These are phyloP conservation scores for Carapus acus DNA, from an alignment of 2,797 vertebrate species.

Conservation along the genomic window DNA sequence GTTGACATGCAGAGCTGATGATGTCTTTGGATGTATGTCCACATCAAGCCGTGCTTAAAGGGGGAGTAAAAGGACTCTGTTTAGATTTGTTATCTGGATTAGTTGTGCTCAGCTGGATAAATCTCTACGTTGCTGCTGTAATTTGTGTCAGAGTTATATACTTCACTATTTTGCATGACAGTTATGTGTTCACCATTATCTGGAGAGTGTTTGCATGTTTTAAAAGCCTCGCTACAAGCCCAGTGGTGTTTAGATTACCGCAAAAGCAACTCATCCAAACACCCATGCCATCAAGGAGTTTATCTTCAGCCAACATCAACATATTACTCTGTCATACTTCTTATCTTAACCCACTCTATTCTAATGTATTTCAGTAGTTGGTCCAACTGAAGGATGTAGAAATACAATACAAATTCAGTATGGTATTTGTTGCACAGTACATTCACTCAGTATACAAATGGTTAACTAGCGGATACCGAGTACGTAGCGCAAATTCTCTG, in stretches of 20 bases:
- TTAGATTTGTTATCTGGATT: conserved; percentile 8
- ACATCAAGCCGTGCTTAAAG: conserved; percentile 1
- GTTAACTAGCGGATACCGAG: too few relatives aligned
- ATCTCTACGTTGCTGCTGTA: background rate
- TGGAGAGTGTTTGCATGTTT: background rate
- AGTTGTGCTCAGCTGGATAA: background rate
- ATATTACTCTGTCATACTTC: too few relatives aligned
- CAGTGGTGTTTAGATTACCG: background rate
- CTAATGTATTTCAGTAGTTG: too few relatives aligned
- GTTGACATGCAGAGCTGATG: conserved; percentile 2
- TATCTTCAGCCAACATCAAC: too few relatives aligned
- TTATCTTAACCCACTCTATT: too few relatives aligned
- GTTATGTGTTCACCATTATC: background rate
- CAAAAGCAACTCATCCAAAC: conserved; percentile 4
- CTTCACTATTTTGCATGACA: background rate
- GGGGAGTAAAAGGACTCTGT: conserved; percentile 16
- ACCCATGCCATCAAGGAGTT: too few relatives aligned
- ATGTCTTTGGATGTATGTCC: conserved; percentile 1
- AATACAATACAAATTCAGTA: too few relatives aligned
- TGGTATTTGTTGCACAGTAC: too few relatives aligned
- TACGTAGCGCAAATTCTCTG: too few relatives aligned
- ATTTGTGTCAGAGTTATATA: background rate
- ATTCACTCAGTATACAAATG: too few relatives aligned
- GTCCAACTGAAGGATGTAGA: too few relatives aligned
- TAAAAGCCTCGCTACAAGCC: too few relatives aligned